phyloP scores from a whole-genome alignment of 1,140 invertebrate genomes.

The Babylonia areolata region DNA sequence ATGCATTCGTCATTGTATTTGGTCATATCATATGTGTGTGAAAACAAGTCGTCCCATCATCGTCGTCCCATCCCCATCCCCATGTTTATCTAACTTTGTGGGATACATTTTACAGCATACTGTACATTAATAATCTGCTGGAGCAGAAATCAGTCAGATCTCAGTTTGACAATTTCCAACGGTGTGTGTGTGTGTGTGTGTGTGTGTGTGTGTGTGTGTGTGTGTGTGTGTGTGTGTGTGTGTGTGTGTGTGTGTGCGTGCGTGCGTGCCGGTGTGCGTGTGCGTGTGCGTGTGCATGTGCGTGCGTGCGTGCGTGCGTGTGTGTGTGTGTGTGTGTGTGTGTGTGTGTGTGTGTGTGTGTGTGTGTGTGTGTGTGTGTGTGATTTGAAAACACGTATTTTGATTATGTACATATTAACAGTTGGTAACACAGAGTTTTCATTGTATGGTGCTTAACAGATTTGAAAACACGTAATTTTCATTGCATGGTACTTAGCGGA shows the following conservation, averaged over 20 bases:
- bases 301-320: neutral
- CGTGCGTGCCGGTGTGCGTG: neutral
- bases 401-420: no score
- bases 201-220: conserved; percentile 21
- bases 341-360: neutral
- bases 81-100: neutral
- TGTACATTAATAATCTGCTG: no score
- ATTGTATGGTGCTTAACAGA: no score
- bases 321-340: neutral
- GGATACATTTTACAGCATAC: no score
- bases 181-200: conserved; percentile 22
- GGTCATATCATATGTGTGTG: neutral
- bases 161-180: no score
- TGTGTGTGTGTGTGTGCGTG: conserved; percentile 18
- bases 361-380: conserved; percentile 11
- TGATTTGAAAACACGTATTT: no score
- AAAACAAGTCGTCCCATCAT: neutral
- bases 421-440: no score
- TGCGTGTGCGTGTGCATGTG: neutral
- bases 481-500: no score
- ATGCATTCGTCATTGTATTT: neutral
- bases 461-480: no score
- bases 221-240: conserved; percentile 18
- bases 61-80: neutral
- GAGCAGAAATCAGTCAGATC: no score